Evolutionary conservation across 2,888 invertebrate species (phyloP), one percentile per base, ranked within the genome.

Genomic region (Sepiola atlantica): DNA sequence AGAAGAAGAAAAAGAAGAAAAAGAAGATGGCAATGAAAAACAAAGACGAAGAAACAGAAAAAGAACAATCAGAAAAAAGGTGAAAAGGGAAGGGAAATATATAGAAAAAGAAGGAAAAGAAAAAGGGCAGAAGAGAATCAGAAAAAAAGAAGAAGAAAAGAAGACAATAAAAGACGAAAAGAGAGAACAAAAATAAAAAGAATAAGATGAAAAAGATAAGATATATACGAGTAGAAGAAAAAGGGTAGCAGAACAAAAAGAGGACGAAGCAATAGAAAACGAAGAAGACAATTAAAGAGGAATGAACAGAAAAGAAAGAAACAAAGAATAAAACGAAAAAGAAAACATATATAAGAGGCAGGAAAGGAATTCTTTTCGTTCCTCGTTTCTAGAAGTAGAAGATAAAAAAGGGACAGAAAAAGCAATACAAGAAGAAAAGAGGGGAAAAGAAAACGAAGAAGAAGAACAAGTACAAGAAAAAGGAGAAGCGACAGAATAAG

Each of bases 61-160:
- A 2, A 45, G 45, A 45, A 45, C 45, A 8, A n/a, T n/a, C n/a
- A 45, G 45, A 45, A 8, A 4, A 45, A 45, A 45, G 45, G 45
- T 45, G 2, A 45, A 45, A 45, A 45, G 8, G 2, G 45, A 45
- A 8, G 45, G 45, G 45, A 45, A 2, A 45, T 45, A 45, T 45
- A 77, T 0, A 28, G 16, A n/a, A n/a, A n/a, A n/a, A n/a, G n/a
- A n/a, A 0, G 0, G 4, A 32, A 16, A 14, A n/a, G 2, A 16
- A 18, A 14, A 32, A 32, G n/a, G n/a, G 4, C 16, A 18, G 18
- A n/a, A n/a, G n/a, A n/a, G n/a, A n/a, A n/a, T n/a, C n/a, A n/a
- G n/a, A n/a, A 10, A 14, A n/a, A 21, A 77, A 32, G 14, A 4
- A n/a, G 10, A 2, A n/a, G n/a, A 77, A 16, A 18, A 57, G 20